Evolutionary conservation across 2,113 vertebrate species (phyloP), one percentile per base, ranked within the genome.

Genomic region (Dipodomys stephensi): DNA sequence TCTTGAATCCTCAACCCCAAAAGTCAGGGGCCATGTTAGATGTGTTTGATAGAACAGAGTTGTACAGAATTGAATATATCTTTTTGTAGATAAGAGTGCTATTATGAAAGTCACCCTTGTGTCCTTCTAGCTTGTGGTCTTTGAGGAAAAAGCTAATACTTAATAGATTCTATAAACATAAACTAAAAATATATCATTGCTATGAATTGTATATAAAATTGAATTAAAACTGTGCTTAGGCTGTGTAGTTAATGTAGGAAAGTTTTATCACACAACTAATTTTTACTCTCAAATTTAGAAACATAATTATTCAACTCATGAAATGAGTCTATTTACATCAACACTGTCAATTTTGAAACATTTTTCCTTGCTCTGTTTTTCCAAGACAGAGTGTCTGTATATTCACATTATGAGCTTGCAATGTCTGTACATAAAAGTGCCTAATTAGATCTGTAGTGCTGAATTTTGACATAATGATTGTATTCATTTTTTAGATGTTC

Each of bases 391-490:
- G 23, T 80, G 46, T 83, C 67, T 93, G 65, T 89, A 8, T 85
- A 11, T 16, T 89, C 62, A 87, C n/a, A 49, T 90, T 32, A 49
- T n/a, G 12, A 84, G 32, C 15, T 12, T 77, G 7, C 39, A 81
- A 72, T 2, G 1, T 88, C 60, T 76, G 9, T 35, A 64, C 46
- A 90, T 44, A 49, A 89, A 92, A 94, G 32, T 95, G 7, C 6
- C 39, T 93, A 74, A 76, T 12, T 92, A n/a, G 78, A 77, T 11
- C 11, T 68, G 89, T 87, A 91, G 44, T 2, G 16, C 49, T 69
- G 19, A 84, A 88, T 92, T 96, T 94, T 94, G 78, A 87, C 76
- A 79, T 44, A 92, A 94, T 79, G 49, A 79, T 86, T 88, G 23
- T 60, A 85, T 74, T 90, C 78, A 44, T 72, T 57, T 83, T 95